A percentile compares a stretch with the other conserved stretches of the same genome.
These are phyloP conservation scores for Bombylius discolor DNA, from an alignment of 2,888 invertebrate genomes.

Conservation along the genomic window DNA sequence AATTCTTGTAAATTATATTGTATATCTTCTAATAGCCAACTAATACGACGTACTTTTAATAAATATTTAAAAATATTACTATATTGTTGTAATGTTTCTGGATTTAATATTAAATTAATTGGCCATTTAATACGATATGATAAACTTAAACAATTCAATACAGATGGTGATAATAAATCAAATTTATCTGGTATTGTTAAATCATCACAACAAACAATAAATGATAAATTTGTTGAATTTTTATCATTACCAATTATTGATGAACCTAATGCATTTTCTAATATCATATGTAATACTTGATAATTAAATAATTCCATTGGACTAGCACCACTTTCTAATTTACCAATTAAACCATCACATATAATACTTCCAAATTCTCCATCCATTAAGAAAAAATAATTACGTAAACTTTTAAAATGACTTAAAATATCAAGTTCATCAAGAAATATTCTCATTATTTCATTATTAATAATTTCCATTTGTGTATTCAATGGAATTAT, in stretches of 20 bases:
- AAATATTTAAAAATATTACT: constrained; percentile 63
- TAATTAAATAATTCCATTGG: constrained; percentile 57
- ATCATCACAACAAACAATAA: constrained; percentile 41
- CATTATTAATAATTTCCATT: constrained; percentile 55
- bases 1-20: constrained; percentile 52
- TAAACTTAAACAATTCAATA: constrained; percentile 52
- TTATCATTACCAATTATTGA: constrained; percentile 51
- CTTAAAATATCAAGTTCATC: constrained; percentile 47
- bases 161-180: constrained; percentile 51
- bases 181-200: constrained; percentile 43
- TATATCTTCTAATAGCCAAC: constrained; percentile 59
- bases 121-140: constrained; percentile 66
- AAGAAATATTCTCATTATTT: constrained; percentile 56
- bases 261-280: constrained; percentile 54
- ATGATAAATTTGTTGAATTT: constrained; percentile 48
- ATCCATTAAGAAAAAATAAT: constrained; percentile 66
- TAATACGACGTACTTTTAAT: constrained; percentile 60
- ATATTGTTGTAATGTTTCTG: constrained; percentile 55
- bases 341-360: constrained; percentile 54
- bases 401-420: constrained; percentile 59
- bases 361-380: constrained; percentile 65
- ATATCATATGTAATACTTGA: constrained; percentile 51
- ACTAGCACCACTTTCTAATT: constrained; percentile 48
- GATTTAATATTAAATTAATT: constrained; percentile 60
- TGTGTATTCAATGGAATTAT: constrained; percentile 55